Conservation (phyloP, 2,888 invertebrate species). For the Nomada lathburiana region DNA sequence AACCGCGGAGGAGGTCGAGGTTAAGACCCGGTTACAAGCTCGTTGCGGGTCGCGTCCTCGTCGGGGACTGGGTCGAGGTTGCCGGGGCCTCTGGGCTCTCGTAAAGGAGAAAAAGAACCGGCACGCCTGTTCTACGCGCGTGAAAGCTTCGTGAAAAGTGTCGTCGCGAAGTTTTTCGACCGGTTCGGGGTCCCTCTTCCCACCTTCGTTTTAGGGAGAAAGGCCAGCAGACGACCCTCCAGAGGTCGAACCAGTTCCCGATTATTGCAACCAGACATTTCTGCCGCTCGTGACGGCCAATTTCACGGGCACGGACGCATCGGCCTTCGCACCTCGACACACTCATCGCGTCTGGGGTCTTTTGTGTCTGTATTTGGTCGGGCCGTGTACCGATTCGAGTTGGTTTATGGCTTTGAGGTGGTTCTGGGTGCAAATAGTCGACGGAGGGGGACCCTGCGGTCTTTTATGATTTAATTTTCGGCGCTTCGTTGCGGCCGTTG, state of each 20-base stretch:
- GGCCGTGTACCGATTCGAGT: background rate
- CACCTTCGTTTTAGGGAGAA: background rate
- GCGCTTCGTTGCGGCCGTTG: too few relatives aligned
- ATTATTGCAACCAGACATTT: slow-evolving; percentile 6
- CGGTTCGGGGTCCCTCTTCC: slow-evolving; percentile 39
- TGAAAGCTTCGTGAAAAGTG: slow-evolving; percentile 44
- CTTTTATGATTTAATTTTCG: too few relatives aligned
- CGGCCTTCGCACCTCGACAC: slow-evolving; percentile 30
- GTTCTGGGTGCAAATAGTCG: background rate
- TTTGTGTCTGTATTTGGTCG: slow-evolving; percentile 19
- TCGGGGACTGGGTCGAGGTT: slow-evolving; percentile 78
- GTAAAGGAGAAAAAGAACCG: slow-evolving; percentile 35
- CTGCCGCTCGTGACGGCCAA: slow-evolving; percentile 30
- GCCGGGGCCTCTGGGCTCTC: slow-evolving; percentile 49
- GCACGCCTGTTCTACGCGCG: slow-evolving; percentile 22
- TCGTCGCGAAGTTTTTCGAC: slow-evolving; percentile 42
- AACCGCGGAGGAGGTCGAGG: slow-evolving; percentile 68
- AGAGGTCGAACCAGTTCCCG: slow-evolving; percentile 72
- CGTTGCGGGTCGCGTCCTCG: slow-evolving; percentile 76
- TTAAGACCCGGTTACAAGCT: slow-evolving; percentile 67
- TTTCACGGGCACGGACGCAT: slow-evolving; percentile 40
- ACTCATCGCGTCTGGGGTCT: background rate
- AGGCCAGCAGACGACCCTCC: slow-evolving; percentile 60
- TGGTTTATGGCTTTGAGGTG: slow-evolving; percentile 14
- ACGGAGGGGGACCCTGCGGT: background rate